Conservation (phyloP, 2,888 invertebrate species). For the Mimumesa dahlbomi region DNA sequence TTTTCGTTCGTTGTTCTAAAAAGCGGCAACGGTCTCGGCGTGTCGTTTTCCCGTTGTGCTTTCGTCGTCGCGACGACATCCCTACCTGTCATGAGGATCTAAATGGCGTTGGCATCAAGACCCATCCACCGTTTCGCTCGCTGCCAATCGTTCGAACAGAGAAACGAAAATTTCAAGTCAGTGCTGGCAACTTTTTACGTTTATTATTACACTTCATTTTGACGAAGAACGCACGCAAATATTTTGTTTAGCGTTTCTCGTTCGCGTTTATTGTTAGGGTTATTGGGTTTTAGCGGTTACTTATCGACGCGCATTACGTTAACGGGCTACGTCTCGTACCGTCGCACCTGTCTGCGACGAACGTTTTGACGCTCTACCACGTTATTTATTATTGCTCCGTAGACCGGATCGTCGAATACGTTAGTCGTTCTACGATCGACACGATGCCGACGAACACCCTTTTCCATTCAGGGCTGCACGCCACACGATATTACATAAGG, state of each 20-base stretch:
- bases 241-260: slow-evolving; percentile 48
- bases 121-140: slow-evolving; percentile 64
- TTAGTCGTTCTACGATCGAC: slow-evolving; percentile 16
- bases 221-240: slow-evolving; percentile 46
- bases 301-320: slow-evolving; percentile 28
- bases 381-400: slow-evolving; percentile 25
- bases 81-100: slow-evolving; percentile 49
- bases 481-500: slow-evolving; percentile 40
- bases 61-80: slow-evolving; percentile 17
- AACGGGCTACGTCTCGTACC: slow-evolving; percentile 33
- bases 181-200: slow-evolving; percentile 79
- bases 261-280: slow-evolving; percentile 48
- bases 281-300: slow-evolving; percentile 56
- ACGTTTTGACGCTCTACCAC: not conserved
- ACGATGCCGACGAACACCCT: slow-evolving; percentile 18
- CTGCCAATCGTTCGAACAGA: slow-evolving; percentile 76
- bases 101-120: slow-evolving; percentile 73
- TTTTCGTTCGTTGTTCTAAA: slow-evolving; percentile 25
- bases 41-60: slow-evolving; percentile 5
- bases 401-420: slow-evolving; percentile 15
- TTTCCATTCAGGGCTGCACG: slow-evolving; percentile 10
- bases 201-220: slow-evolving; percentile 54
- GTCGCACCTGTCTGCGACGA: slow-evolving; percentile 1
- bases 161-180: slow-evolving; percentile 78
- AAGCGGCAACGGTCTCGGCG: slow-evolving; percentile 25